Base-by-base conservation (phyloP, 2,888 invertebrate genomes). In the Brachypterus glaber region DNA sequence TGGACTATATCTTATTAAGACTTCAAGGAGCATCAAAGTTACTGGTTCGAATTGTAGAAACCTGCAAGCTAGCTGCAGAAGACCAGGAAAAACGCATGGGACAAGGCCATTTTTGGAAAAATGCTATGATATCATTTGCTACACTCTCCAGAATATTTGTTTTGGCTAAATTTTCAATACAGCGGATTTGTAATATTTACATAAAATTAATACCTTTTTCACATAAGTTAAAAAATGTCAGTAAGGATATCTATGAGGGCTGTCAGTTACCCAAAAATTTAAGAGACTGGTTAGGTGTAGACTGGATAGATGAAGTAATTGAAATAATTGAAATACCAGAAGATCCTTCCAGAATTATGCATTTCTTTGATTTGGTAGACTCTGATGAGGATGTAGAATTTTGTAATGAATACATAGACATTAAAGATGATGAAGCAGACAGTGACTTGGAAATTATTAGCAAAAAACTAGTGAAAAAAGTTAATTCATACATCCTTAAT, bases 1-100 rank as follows among this genome's bases (percentile, higher is more conserved):
- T 72, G 11, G 59, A 69, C 51, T 71, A 60, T 51, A 50, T 70
- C 31, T 55, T 72, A 16, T 56, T 69, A 1, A 61, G 63, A 45
- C 57, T 66, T 3, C 71, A 72, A 55, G 68, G 71, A 3, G 58
- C 69, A 34, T 59, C 60, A 2, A 67, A 67, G 46, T 54, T 72
- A 15, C 58, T 71, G 57, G 52, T 55, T 30, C 54, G 64, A 18
- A 45, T 67, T n/a, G 61, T 67, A 35, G 57, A 60, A 17, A 56
- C 57, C 2, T 59, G 67, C 2, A 53, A 49, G 38, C 41, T 50
- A 12, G 57, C 67, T 31, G 68, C 60, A 2, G 41, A 50, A 33
- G 57, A 60, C 46, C 54, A 69, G 26, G 57, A 60, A 36, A 42
- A 53, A 14, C 59, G 67, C 48, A 54, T 72, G 4, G 44, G 37